phyloP scores from a whole-genome alignment of 1,140 invertebrate genomes.

The Caenorhabditis latens region DNA sequence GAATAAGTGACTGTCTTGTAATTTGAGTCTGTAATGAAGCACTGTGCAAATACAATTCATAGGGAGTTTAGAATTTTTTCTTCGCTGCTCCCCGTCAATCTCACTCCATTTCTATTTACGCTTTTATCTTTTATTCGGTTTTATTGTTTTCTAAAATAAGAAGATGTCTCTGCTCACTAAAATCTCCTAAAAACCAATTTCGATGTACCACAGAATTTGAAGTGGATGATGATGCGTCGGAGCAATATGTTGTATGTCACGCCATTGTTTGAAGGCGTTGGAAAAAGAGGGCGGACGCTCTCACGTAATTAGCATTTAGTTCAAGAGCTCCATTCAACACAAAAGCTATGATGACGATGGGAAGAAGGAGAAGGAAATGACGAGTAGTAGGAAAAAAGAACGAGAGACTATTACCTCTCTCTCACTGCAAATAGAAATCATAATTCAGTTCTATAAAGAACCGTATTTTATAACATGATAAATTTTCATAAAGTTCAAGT shows the following conservation, averaged over 20 bases:
- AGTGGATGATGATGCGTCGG: constrained; percentile 40
- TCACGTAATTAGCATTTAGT: constrained; percentile 56
- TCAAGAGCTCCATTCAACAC: background rate
- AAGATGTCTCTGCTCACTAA: background rate
- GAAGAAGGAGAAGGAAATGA: constrained; percentile 2
- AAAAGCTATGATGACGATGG: background rate
- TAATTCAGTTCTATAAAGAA: constrained; percentile 1
- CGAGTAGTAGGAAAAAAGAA: background rate
- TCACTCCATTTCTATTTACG: background rate
- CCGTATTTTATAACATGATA: background rate
- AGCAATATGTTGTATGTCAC: constrained; percentile 53
- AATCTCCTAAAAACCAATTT: constrained; percentile 50
- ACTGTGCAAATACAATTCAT: constrained; percentile 2
- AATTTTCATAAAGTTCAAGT: background rate
- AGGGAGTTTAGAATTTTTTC: too few species aligned
- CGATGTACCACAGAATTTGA: constrained; percentile 47
- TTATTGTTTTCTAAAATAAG: background rate
- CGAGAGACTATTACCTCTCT: background rate
- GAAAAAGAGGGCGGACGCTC: constrained; percentile 19
- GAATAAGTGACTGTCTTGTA: background rate
- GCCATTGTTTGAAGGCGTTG: constrained; percentile 41
- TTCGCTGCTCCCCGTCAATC: background rate
- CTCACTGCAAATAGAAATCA: background rate
- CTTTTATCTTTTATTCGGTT: background rate
- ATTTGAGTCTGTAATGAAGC: background rate